Percentiles rank a stretch among this genome's conserved stretches.
phyloP scores from a whole-genome alignment of 2,113 vertebrate genomes.

The Platycercus adscitus region DNA sequence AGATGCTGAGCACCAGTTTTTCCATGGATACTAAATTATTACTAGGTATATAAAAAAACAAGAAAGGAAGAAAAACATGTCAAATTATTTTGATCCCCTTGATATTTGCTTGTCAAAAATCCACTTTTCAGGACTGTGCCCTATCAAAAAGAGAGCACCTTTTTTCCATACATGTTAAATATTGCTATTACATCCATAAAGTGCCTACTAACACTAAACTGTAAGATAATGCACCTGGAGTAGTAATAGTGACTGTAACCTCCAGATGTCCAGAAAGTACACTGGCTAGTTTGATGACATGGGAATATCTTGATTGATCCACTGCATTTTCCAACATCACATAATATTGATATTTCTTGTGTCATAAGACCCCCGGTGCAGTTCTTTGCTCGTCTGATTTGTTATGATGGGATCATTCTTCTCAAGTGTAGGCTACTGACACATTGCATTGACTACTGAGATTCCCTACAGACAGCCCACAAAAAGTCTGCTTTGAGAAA shows the following conservation, averaged over 20 bases:
- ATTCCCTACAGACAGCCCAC: not conserved
- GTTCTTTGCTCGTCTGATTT: not conserved
- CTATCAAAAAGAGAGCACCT: accelerated
- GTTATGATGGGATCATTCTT: not conserved
- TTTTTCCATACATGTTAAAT: not conserved
- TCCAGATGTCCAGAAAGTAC: not conserved
- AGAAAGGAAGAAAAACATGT: not conserved
- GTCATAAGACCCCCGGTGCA: not conserved
- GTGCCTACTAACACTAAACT: not conserved
- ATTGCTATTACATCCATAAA: not conserved
- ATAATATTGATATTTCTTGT: not conserved
- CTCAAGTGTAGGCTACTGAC: not conserved
- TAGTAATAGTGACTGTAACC: not conserved
- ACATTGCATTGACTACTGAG: accelerated
- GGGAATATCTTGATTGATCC: not conserved
- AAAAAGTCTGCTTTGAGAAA: not conserved
- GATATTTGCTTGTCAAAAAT: not conserved
- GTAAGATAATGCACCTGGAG: not conserved
- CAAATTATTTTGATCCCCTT: not conserved
- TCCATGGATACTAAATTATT: no score
- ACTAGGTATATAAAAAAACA: not conserved
- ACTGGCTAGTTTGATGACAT: accelerated
- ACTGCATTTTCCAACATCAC: not conserved
- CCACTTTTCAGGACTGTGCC: not conserved
- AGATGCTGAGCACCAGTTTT: not conserved